Evolutionary conservation across 2,888 invertebrate genomes (phyloP).

Genomic region (Agrochola macilenta): DNA sequence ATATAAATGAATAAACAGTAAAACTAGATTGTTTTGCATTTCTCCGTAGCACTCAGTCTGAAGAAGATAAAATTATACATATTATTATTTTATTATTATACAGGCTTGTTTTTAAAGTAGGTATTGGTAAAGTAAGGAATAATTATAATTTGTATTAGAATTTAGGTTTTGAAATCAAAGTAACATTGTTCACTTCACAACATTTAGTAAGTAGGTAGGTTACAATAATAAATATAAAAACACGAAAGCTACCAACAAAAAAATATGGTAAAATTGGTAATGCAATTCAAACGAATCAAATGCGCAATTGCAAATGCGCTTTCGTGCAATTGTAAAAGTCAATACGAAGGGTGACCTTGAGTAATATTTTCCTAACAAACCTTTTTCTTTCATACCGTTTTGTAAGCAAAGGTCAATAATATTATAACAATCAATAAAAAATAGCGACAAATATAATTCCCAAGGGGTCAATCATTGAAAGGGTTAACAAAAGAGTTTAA

Average conservation of each 20-base stretch:
- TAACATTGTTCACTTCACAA: not conserved
- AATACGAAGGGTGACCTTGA: slow-evolving; percentile 7
- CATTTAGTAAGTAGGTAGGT: too few relatives aligned
- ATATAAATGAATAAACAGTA: not conserved
- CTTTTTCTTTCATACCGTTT: not conserved
- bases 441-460: slow-evolving; percentile 49
- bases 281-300: slow-evolving; percentile 15
- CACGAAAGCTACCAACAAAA: not conserved
- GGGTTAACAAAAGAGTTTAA: slow-evolving; percentile 79
- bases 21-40: not conserved
- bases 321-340: slow-evolving; percentile 5
- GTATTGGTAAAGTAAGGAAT: not conserved
- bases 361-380: slow-evolving; percentile 7
- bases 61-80: not conserved
- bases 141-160: not conserved
- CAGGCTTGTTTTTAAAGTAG: not conserved
- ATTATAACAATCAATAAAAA: slow-evolving; percentile 58
- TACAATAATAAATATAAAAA: not conserved
- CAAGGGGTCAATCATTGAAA: slow-evolving; percentile 72
- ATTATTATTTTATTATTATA: not conserved
- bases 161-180: not conserved
- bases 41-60: not conserved
- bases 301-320: too few relatives aligned
- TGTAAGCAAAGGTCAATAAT: slow-evolving; percentile 61
- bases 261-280: not conserved